Conservation (phyloP, 2,888 invertebrate genomes). For the Chrysolina haemoptera region DNA sequence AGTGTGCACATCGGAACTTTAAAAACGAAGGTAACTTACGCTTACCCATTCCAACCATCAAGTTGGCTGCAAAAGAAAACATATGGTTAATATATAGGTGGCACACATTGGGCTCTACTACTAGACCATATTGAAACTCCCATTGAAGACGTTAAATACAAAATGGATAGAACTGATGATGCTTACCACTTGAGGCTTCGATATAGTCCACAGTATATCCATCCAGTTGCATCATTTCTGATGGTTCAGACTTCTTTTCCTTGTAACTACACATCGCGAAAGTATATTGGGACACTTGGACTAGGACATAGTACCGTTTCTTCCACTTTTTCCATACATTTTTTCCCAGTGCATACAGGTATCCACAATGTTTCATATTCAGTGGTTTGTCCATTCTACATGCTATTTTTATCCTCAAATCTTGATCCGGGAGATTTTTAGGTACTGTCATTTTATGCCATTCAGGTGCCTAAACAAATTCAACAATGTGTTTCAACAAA, state of each 20-base stretch:
- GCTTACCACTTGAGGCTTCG: conserved; percentile 91
- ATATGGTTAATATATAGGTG: neutral
- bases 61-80: conserved; percentile 79
- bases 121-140: neutral
- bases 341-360: conserved; percentile 94
- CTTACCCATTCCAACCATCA: conserved; percentile 94
- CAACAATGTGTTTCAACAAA: neutral
- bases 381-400: conserved; percentile 99
- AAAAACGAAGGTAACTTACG: conserved; percentile 64
- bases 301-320: conserved; percentile 96
- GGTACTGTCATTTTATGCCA: conserved; percentile 98
- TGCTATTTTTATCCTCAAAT: conserved; percentile 96
- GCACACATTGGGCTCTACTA: neutral
- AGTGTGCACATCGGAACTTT: conserved; percentile 42
- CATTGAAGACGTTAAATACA: neutral
- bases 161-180: neutral
- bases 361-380: conserved; percentile 98
- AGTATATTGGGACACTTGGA: conserved; percentile 99
- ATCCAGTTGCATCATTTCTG: conserved; percentile 99
- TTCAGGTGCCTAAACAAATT: conserved; percentile 83
- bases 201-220: conserved; percentile 99
- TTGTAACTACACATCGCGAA: conserved; percentile 99
- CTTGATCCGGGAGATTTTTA: conserved; percentile 95
- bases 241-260: conserved; percentile 99
- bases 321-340: conserved; percentile 99